Base-by-base conservation (phyloP, 2,888 invertebrate genomes). In the Chymomyza caudatula region DNA sequence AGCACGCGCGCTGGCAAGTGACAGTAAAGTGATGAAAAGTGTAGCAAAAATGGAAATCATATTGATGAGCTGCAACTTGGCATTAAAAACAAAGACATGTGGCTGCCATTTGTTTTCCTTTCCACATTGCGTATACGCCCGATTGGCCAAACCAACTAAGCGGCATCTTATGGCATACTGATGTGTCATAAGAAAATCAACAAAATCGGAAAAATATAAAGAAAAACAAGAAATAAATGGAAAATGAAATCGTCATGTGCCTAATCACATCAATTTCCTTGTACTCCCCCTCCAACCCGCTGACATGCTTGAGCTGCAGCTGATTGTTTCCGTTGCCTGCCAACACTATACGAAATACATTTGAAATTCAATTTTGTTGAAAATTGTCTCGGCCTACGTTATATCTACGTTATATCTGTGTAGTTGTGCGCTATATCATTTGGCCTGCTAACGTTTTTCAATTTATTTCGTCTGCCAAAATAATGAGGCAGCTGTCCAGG, bases 401-500 rank as follows among this genome's bases (percentile, higher is more conserved):
- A 70, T 73, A 71, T 69, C 80, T 71, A 77, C 83, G 19, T 37
- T 49, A 25, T 49, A 47, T 15, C 17, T 37, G 55, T n/a, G 37
- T 17, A 51, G 8, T 20, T 20, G 19, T 47, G 11, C 37, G 11
- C 5, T 11, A 37, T 37, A 17, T 47, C 47, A 15, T 47, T 47
- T 15, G 47, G 15, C 74, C 67, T 60, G 17, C 22, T 67, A 80
- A 83, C 81, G 69, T 69, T 82, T 85, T 82, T 81, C 85, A 78
- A 82, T 82, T 81, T 86, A 84, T 86, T 85, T 83, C 67, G 69
- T 73, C 76, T 78, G 71, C 63, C 60, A 71, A 73, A 74, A 82
- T 73, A 74, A 82, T 82, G 71, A 79, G 69, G 70, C 65, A 56
- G 57, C 47, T 60, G 64, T 61, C 49, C 76, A 70, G 61, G 73